These are phyloP conservation scores for Pteria penguin DNA, from an alignment of 2,888 invertebrate genomes.

Conservation along the genomic window DNA sequence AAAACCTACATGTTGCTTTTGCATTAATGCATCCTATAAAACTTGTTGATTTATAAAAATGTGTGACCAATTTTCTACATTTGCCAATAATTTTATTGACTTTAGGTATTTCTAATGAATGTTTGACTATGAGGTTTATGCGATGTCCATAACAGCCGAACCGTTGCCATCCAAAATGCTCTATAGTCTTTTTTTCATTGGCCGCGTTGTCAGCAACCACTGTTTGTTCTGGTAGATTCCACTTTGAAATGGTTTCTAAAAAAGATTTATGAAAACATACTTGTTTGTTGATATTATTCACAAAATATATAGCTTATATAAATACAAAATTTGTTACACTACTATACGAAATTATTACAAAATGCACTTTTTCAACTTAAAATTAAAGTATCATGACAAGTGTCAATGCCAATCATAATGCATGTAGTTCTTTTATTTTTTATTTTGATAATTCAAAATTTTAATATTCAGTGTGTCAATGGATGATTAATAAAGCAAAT, in stretches of 20 bases:
- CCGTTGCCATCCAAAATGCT: conserved; percentile 16
- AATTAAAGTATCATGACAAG: too few relatives aligned
- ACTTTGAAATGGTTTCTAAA: conserved; percentile 21
- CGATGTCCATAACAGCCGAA: conserved; percentile 33
- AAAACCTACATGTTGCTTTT: too few relatives aligned
- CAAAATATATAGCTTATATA: too few relatives aligned
- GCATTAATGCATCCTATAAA: conserved; percentile 18
- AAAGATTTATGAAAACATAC: too few relatives aligned
- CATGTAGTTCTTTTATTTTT: too few relatives aligned
- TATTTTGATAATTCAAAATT: too few relatives aligned
- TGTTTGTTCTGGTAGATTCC: conserved; percentile 16
- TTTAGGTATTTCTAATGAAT: conserved; percentile 15
- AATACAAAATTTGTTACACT: too few relatives aligned
- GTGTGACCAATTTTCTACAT: conserved; percentile 9
- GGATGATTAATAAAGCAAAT: background rate
- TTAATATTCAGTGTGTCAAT: background rate
- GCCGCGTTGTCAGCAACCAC: conserved; percentile 26
- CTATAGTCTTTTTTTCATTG: conserved; percentile 24
- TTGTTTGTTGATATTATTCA: too few relatives aligned
- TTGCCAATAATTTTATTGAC: conserved; percentile 4
- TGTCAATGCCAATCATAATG: too few relatives aligned
- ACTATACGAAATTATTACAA: too few relatives aligned
- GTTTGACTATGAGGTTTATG: conserved; percentile 28
- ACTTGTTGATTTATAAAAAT: conserved; percentile 21
- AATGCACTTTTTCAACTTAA: too few relatives aligned